Conservation (phyloP, 1,140 invertebrate species). For the Drosophila teissieri region DNA sequence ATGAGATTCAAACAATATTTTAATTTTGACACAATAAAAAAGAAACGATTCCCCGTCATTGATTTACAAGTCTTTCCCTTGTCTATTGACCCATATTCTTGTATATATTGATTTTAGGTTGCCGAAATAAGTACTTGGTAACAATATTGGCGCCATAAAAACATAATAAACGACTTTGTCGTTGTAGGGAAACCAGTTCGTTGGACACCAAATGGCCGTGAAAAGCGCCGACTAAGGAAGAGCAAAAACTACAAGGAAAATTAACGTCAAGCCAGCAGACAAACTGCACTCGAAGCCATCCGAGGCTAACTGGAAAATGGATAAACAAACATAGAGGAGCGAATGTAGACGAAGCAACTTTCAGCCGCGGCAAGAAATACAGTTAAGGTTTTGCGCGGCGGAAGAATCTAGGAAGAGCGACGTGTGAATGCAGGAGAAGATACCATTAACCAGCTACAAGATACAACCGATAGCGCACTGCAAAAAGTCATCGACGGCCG, state of each 20-base stretch:
- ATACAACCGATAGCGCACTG: slow-evolving; percentile 46
- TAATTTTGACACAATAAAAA: background rate
- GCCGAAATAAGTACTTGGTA: background rate
- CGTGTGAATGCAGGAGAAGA: slow-evolving; percentile 44
- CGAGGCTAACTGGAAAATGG: slow-evolving; percentile 71
- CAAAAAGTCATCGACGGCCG: slow-evolving; percentile 64
- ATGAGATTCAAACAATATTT: no score
- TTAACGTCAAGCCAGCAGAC: slow-evolving; percentile 28
- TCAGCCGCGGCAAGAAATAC: slow-evolving; percentile 53
- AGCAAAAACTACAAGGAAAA: slow-evolving; percentile 33
- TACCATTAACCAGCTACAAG: slow-evolving; percentile 23
- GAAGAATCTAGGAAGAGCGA: slow-evolving; percentile 59
- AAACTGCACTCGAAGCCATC: slow-evolving; percentile 64
- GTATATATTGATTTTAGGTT: slow-evolving; percentile 8
- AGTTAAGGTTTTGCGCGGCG: slow-evolving; percentile 55
- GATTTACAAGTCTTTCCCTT: background rate
- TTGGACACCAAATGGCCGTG: slow-evolving; percentile 38
- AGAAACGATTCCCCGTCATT: background rate
- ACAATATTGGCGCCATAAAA: slow-evolving; percentile 4
- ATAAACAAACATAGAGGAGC: slow-evolving; percentile 67
- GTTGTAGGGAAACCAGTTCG: slow-evolving; percentile 54
- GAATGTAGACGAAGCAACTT: slow-evolving; percentile 62
- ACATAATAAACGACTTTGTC: slow-evolving; percentile 9
- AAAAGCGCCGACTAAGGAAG: slow-evolving; percentile 33
- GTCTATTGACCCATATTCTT: slow-evolving; percentile 15